Conservation (phyloP, 2,113 vertebrate species). For the Euleptes europaea region DNA sequence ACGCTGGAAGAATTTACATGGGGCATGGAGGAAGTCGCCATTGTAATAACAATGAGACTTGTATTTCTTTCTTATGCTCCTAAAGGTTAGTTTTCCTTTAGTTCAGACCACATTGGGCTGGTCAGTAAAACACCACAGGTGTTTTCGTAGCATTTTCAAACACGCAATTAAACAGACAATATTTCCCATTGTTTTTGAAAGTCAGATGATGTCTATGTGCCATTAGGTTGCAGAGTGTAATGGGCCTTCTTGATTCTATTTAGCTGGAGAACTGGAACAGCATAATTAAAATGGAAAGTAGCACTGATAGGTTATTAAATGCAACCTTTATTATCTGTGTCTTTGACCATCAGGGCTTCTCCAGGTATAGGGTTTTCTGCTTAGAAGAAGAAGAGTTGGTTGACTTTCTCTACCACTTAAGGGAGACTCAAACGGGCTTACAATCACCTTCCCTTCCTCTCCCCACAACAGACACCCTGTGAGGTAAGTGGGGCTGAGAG, state of each 20-base stretch:
- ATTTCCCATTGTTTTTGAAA: not conserved
- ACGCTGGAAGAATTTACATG: constrained; percentile 38
- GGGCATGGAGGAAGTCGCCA: constrained; percentile 29
- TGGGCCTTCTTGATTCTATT: not conserved
- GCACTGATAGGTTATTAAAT: not conserved
- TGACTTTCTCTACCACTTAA: no score
- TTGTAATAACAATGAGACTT: constrained; percentile 42
- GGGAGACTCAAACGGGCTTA: no score
- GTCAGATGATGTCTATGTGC: not conserved
- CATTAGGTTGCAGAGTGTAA: not conserved
- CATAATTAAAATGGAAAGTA: not conserved
- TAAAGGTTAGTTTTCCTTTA: constrained; percentile 17
- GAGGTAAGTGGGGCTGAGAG: no score
- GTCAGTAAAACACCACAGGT: constrained; percentile 13
- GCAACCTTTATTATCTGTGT: not conserved
- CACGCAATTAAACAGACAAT: not conserved
- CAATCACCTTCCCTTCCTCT: no score
- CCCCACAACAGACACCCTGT: no score
- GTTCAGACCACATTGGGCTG: constrained; percentile 13
- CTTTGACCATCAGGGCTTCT: not conserved
- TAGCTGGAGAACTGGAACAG: not conserved
- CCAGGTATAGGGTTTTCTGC: not conserved
- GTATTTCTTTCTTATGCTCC: constrained; percentile 37
- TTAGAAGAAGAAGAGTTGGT: no score
- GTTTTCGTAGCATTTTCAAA: constrained; percentile 24